These are phyloP conservation scores for Ethmia dodecea DNA, from an alignment of 2,888 invertebrate species.

Conservation along the genomic window DNA sequence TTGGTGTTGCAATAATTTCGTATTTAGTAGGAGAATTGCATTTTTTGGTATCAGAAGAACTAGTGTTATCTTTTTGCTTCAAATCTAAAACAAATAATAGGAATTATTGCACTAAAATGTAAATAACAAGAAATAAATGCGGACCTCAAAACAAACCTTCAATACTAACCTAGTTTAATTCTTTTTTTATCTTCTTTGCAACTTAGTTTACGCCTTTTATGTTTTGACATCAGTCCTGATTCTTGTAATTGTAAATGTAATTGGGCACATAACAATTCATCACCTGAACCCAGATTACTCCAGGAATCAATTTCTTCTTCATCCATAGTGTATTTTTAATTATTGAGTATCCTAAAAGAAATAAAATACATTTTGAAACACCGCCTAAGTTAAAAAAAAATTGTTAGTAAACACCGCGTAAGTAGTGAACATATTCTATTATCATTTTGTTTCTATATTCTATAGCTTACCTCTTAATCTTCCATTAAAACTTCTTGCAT, in stretches of 20 bases:
- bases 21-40: constrained; percentile 15
- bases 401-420: constrained; percentile 6
- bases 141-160: constrained; percentile 9
- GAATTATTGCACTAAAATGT: constrained; percentile 1
- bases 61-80: constrained; percentile 14
- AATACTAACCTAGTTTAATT: constrained; percentile 15
- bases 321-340: constrained; percentile 8
- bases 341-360: constrained; percentile 6
- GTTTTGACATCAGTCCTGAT: constrained; percentile 12
- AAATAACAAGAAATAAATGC: constrained; percentile 8
- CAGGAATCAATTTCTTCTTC: constrained; percentile 11
- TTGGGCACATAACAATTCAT: constrained; percentile 10
- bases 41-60: constrained; percentile 13
- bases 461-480: constrained; percentile 20
- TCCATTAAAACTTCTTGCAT: constrained; percentile 20
- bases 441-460: constrained; percentile 15
- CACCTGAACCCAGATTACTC: constrained; percentile 11
- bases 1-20: constrained; percentile 11
- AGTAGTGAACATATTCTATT: constrained; percentile 6
- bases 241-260: constrained; percentile 4
- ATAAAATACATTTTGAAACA: constrained; percentile 8
- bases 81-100: constrained; percentile 13
- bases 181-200: constrained; percentile 13
- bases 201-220: constrained; percentile 14
- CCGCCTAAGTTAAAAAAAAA: constrained; percentile 6